Evolutionary conservation across 2,113 vertebrate genomes (phyloP), one percentile per base, ranked within the genome.

Genomic region (Calyptommatus sinebrachiatus): DNA sequence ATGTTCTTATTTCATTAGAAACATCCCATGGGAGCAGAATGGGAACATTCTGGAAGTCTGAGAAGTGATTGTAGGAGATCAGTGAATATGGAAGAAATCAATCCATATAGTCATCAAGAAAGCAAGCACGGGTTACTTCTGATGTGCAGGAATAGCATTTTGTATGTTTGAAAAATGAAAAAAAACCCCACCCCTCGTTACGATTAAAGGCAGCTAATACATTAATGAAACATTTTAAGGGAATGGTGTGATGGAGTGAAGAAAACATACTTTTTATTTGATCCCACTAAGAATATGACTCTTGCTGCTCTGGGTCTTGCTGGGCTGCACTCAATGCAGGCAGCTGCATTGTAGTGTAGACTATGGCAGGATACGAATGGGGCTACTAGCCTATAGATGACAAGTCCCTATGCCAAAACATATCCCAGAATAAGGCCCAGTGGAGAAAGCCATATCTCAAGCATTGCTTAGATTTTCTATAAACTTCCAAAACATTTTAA

Each of bases 381-480:
- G 35, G 35, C 35, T 41, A 41, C 35, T 41, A 41, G 5, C 35
- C 2, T 41, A 41, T 5, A 41, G 35, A 41, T 41, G 35, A 41
- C 2, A 41, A 41, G 35, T 41, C 35, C 35, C 93, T 94, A 77
- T 84, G 91, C 85, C 83, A 89, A 41, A 41, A 41, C 5, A 41
- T 41, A 41, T 41, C 35, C 35, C 35, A 41, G 35, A 5, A 41
- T 41, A 41, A 41, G 35, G 35, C 35, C 35, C 35, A 41, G 35
- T 41, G 35, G 35, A 5, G 35, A 41, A 41, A 92, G 92, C 93
- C 85, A 92, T 76, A 45, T 85, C 28, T 46, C 53, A 94, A 94
- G 88, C 95, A 95, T 95, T 88, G 95, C 94, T 93, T 93, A 94
- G 79, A 77, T 86, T 84, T 41, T 71, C 86, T 91, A 91, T 88